Percentiles rank a stretch among this genome's conserved stretches.
Evolutionary conservation across 2,113 vertebrate genomes (phyloP).

Genomic region (Otis tarda): DNA sequence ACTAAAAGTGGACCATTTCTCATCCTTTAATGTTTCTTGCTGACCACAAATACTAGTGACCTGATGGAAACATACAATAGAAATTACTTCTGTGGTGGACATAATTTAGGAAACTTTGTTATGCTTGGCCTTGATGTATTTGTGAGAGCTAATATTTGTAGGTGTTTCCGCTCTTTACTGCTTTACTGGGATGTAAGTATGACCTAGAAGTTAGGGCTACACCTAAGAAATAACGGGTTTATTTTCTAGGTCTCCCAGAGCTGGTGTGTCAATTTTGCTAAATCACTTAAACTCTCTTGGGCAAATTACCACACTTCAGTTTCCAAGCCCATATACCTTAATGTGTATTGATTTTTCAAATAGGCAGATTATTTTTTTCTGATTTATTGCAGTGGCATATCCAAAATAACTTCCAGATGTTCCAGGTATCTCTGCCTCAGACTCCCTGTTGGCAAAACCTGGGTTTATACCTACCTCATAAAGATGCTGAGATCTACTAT

Average conservation of each 20-base stretch:
- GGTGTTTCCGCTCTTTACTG: background rate
- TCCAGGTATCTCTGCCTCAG: background rate
- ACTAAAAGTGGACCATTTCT: background rate
- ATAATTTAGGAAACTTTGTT: background rate
- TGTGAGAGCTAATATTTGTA: background rate
- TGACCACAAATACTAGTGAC: background rate
- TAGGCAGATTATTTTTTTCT: background rate
- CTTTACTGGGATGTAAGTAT: background rate
- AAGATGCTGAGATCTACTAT: background rate
- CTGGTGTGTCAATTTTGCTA: background rate
- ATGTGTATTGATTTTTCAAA: background rate
- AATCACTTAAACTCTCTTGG: background rate
- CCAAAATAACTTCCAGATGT: background rate
- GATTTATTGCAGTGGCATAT: background rate
- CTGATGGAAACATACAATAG: background rate
- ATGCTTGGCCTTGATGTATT: background rate
- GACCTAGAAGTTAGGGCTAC: background rate
- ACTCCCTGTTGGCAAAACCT: background rate
- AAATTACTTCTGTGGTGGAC: background rate
- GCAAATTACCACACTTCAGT: background rate
- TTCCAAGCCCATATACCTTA: background rate
- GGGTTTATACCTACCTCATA: background rate
- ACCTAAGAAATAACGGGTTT: background rate
- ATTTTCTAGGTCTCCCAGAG: background rate
- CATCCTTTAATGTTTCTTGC: background rate